These are phyloP conservation scores for Puffinus mauretanicus DNA, from an alignment of 2,113 vertebrate genomes.

Conservation along the genomic window DNA sequence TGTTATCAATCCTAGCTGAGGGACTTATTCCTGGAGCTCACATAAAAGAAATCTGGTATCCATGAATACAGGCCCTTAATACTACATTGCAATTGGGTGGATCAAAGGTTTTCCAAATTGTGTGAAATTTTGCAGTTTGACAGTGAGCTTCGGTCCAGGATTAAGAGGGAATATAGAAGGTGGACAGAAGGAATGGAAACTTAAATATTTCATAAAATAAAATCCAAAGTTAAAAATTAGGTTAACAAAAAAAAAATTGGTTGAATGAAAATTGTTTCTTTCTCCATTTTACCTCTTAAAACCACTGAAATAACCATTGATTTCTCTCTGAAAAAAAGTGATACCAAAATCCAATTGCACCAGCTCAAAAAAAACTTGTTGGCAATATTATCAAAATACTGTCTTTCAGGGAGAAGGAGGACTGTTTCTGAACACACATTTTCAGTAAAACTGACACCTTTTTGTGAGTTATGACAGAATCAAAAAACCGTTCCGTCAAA, in stretches of 20 bases:
- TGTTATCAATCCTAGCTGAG: accelerated
- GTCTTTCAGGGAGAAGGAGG: neutral
- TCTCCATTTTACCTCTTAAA: neutral
- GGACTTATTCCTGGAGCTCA: neutral
- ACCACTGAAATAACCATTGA: neutral
- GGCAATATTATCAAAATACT: neutral
- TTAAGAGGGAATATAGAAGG: neutral
- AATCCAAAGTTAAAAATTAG: neutral
- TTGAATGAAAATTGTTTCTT: neutral
- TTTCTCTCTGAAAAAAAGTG: neutral
- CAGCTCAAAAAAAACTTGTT: neutral
- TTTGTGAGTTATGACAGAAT: neutral
- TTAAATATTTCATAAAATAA: neutral
- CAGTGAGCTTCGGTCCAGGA: neutral
- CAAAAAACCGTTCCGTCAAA: neutral
- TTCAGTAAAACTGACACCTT: neutral
- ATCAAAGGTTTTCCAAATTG: neutral
- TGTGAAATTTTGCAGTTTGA: neutral
- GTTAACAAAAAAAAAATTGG: accelerated
- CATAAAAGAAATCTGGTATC: neutral
- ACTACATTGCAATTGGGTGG: neutral
- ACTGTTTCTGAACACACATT: neutral
- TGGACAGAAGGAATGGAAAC: neutral
- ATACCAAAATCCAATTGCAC: neutral
- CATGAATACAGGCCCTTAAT: neutral